phyloP scores from a whole-genome alignment of 2,797 vertebrate genomes.

The Amblyraja radiata region DNA sequence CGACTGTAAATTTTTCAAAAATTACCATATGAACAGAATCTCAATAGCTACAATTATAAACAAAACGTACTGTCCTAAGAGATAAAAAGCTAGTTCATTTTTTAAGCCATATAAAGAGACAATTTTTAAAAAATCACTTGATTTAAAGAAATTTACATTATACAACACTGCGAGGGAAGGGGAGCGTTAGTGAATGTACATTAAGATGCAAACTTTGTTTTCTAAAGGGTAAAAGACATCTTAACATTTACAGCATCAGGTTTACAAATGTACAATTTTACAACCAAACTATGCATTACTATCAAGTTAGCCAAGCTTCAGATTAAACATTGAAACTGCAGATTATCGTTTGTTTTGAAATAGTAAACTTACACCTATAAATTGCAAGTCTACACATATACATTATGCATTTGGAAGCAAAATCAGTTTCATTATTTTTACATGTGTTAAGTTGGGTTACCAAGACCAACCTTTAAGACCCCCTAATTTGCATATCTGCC shows the following conservation, averaged over 20 bases:
- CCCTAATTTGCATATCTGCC: conserved; percentile 44
- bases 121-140: conserved; percentile 81
- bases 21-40: conserved; percentile 78
- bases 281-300: conserved; percentile 90
- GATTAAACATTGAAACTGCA: conserved; percentile 75
- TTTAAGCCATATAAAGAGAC: conserved; percentile 83
- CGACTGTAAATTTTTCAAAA: conserved; percentile 61
- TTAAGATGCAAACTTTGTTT: conserved; percentile 84
- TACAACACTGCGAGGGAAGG: conserved; percentile 87
- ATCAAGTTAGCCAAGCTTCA: conserved; percentile 93
- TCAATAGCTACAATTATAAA: conserved; percentile 83
- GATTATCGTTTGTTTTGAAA: conserved; percentile 64
- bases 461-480: conserved; percentile 67
- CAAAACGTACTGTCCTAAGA: conserved; percentile 77
- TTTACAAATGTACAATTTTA: conserved; percentile 99
- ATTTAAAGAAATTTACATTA: conserved; percentile 93
- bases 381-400: conserved; percentile 75
- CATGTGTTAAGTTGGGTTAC: conserved; percentile 78
- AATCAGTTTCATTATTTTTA: conserved; percentile 71
- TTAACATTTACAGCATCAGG: conserved; percentile 95
- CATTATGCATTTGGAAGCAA: conserved; percentile 96
- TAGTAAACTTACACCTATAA: conserved; percentile 92
- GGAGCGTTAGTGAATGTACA: conserved; percentile 87
- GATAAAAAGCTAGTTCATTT: conserved; percentile 75
- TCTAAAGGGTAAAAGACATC: conserved; percentile 87